Percentiles rank a stretch among this genome's conserved stretches.
Evolutionary conservation across 2,113 vertebrate species (phyloP).

Genomic region (Alouatta palliata): DNA sequence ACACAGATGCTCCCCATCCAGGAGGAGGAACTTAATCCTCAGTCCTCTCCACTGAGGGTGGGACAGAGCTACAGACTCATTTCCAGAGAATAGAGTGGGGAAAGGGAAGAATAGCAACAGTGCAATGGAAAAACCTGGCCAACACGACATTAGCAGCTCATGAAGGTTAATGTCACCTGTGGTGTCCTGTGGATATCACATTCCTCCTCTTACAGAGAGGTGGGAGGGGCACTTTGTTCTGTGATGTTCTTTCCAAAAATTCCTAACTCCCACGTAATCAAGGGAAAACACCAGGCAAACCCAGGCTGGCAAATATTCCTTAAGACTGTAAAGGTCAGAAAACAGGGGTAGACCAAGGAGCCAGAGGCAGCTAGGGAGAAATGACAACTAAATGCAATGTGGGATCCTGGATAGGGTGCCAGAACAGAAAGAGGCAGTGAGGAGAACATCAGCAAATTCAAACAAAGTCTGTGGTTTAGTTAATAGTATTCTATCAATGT

Average conservation of each 20-base stretch:
- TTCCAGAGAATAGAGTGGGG: background rate
- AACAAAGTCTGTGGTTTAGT: background rate
- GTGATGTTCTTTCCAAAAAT: background rate
- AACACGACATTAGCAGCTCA: accelerated
- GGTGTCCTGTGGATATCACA: background rate
- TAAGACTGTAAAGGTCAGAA: background rate
- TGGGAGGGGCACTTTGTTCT: background rate
- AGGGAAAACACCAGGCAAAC: background rate
- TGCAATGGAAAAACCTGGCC: background rate
- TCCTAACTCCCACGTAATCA: background rate
- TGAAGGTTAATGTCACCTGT: background rate
- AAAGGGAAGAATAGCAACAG: background rate
- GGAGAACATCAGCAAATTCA: background rate
- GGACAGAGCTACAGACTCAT: background rate
- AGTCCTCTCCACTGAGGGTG: background rate
- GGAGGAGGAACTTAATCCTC: background rate
- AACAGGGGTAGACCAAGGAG: background rate
- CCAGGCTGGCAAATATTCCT: background rate
- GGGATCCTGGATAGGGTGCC: too few species aligned
- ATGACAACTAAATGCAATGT: background rate
- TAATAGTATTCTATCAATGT: background rate
- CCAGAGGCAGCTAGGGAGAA: background rate
- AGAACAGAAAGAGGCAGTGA: background rate
- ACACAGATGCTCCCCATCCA: too few species aligned
- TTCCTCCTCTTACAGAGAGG: background rate